Percentiles rank a stretch among this genome's conserved stretches.
Conservation (phyloP, 1,140 invertebrate genomes). For the Meloidogyne hapla region DNA sequence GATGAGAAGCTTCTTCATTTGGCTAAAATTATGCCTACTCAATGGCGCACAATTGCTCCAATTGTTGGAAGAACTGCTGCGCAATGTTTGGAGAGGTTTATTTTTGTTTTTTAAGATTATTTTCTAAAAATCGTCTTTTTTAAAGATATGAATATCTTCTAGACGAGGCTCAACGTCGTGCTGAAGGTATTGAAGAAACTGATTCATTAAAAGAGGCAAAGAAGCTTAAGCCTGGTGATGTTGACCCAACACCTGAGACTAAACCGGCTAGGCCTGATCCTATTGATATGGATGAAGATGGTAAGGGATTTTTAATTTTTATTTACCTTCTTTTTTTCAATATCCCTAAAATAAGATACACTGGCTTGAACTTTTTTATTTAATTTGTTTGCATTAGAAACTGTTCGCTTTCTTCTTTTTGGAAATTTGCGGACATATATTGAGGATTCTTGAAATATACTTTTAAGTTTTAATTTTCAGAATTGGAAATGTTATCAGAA, state of each 20-base stretch:
- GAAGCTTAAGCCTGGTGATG: conserved; percentile 95
- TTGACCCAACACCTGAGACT: conserved; percentile 98
- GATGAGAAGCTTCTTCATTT: conserved; percentile 96
- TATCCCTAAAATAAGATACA: too few relatives aligned
- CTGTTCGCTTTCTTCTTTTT: too few relatives aligned
- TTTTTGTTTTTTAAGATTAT: conserved; percentile 22
- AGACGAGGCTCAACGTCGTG: conserved; percentile 96
- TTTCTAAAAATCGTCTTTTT: background rate
- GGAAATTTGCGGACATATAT: too few relatives aligned
- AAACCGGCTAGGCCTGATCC: conserved; percentile 98
- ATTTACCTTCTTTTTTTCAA: background rate
- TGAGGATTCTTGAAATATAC: too few relatives aligned
- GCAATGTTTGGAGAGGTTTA: conserved; percentile 88
- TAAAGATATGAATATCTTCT: conserved; percentile 67
- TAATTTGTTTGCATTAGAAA: conserved; percentile 32
- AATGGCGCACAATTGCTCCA: conserved; percentile 98
- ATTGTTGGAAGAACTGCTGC: conserved; percentile 97
- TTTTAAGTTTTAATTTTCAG: conserved; percentile 71
- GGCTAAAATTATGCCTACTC: conserved; percentile 98
- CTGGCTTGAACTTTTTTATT: background rate
- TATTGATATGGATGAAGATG: conserved; percentile 99
- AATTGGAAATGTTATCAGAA: conserved; percentile 98
- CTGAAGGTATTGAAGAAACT: conserved; percentile 80
- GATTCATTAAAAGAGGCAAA: conserved; percentile 84
- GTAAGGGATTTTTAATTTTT: background rate